Evolutionary conservation across 2,888 invertebrate species (phyloP).

Genomic region (Fragum whitleyi): DNA sequence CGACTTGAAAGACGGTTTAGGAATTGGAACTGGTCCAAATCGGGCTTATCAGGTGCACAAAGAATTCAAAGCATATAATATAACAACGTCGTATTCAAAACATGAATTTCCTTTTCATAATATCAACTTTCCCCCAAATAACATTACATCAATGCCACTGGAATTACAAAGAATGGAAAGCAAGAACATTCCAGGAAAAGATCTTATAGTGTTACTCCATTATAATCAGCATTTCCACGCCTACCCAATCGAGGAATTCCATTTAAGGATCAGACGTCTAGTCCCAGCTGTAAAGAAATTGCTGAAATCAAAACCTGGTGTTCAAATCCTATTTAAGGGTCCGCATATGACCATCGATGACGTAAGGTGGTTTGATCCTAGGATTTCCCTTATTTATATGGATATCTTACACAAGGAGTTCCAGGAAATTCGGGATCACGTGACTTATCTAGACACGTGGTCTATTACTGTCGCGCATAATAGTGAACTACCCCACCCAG

Average conservation of each 20-base stretch:
- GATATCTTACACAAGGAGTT: constrained; percentile 45
- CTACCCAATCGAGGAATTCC: constrained; percentile 34
- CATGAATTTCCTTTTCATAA: constrained; percentile 60
- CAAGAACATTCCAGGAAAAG: constrained; percentile 12
- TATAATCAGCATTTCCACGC: constrained; percentile 48
- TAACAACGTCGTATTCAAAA: constrained; percentile 38
- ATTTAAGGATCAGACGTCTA: constrained; percentile 15
- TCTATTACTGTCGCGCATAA: constrained; percentile 49
- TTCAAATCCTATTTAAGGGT: constrained; percentile 47
- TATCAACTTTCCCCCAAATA: constrained; percentile 33
- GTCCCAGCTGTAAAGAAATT: constrained; percentile 24
- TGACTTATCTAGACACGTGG: constrained; percentile 55
- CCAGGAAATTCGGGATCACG: constrained; percentile 33
- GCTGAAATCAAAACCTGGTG: constrained; percentile 38
- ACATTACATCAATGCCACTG: constrained; percentile 35
- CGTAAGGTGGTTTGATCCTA: constrained; percentile 43
- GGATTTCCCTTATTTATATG: constrained; percentile 35
- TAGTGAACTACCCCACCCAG: constrained; percentile 43
- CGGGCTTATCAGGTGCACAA: constrained; percentile 34
- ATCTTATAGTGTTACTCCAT: constrained; percentile 40
- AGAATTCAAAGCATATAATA: constrained; percentile 28
- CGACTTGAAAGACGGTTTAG: constrained; percentile 24
- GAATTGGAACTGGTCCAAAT: constrained; percentile 10
- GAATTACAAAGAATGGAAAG: constrained; percentile 25
- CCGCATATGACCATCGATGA: constrained; percentile 49